Conservation (phyloP, 2,888 invertebrate genomes). For the Acleris holmiana region DNA sequence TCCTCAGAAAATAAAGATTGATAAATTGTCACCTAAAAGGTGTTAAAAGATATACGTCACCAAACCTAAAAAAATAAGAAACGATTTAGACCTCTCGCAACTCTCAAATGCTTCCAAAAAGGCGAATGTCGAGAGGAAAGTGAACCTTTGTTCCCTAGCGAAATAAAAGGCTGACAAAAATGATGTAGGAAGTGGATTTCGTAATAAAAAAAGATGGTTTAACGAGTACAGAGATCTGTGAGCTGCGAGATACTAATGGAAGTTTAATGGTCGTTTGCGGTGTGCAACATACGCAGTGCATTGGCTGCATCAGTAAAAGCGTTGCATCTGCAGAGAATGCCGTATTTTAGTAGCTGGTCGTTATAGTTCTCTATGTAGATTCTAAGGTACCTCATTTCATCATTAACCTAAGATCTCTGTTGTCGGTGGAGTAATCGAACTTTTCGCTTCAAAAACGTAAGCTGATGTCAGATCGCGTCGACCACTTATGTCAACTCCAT, state of each 20-base stretch:
- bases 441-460: no score
- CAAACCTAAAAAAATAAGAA: constrained; percentile 29
- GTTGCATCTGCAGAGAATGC: neutral
- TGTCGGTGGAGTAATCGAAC: no score
- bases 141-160: constrained; percentile 22
- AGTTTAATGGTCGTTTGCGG: constrained; percentile 22
- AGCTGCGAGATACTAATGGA: constrained; percentile 16
- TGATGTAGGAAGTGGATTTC: constrained; percentile 25
- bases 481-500: no score
- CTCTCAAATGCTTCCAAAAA: constrained; percentile 24
- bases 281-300: constrained; percentile 16
- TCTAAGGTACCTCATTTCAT: no score
- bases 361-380: no score
- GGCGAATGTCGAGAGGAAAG: constrained; percentile 24
- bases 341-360: no score
- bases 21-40: constrained; percentile 26
- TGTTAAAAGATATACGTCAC: constrained; percentile 20
- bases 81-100: constrained; percentile 17
- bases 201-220: constrained; percentile 33
- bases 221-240: constrained; percentile 3
- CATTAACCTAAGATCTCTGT: no score
- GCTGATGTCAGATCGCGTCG: no score
- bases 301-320: constrained; percentile 4
- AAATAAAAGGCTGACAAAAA: constrained; percentile 33
- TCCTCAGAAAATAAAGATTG: constrained; percentile 24